These are phyloP conservation scores for Caenorhabditis sp. DNA, from an alignment of 2,888 invertebrate species.

Conservation along the genomic window DNA sequence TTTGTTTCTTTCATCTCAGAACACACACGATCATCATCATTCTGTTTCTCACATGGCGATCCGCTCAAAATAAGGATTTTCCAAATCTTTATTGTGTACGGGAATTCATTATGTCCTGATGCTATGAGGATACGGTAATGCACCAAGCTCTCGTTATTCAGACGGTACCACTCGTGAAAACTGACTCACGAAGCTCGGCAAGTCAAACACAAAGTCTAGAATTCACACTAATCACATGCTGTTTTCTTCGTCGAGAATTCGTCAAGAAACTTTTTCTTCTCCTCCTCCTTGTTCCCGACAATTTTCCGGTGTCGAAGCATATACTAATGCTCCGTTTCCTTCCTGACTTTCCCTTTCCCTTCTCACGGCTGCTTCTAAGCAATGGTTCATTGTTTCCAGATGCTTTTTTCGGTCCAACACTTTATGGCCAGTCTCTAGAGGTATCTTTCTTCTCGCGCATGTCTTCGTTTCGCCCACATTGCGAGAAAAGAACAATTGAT, in stretches of 20 bases:
- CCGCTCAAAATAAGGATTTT: too few relatives aligned
- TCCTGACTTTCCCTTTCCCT: too few relatives aligned
- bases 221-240: constrained; percentile 30
- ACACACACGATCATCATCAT: constrained; percentile 31
- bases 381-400: constrained; percentile 27
- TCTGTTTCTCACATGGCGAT: too few relatives aligned
- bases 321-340: background rate
- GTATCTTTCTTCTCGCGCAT: constrained; percentile 11
- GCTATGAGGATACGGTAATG: too few relatives aligned
- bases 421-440: constrained; percentile 49
- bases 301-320: constrained; percentile 30
- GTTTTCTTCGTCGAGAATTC: background rate
- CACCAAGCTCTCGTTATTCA: too few relatives aligned
- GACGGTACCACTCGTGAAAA: too few relatives aligned
- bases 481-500: constrained; percentile 39
- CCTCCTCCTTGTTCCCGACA: constrained; percentile 4
- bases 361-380: too few relatives aligned
- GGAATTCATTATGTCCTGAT: too few relatives aligned
- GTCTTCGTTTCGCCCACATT: too few relatives aligned
- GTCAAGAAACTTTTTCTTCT: background rate
- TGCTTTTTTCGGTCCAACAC: background rate
- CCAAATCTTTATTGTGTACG: too few relatives aligned
- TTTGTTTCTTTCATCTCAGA: constrained; percentile 7
- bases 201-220: too few relatives aligned
- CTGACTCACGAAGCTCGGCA: too few relatives aligned